Evolutionary conservation across 2,113 vertebrate species (phyloP), one percentile per base, ranked within the genome.

Genomic region (Chlamydotis undulata): DNA sequence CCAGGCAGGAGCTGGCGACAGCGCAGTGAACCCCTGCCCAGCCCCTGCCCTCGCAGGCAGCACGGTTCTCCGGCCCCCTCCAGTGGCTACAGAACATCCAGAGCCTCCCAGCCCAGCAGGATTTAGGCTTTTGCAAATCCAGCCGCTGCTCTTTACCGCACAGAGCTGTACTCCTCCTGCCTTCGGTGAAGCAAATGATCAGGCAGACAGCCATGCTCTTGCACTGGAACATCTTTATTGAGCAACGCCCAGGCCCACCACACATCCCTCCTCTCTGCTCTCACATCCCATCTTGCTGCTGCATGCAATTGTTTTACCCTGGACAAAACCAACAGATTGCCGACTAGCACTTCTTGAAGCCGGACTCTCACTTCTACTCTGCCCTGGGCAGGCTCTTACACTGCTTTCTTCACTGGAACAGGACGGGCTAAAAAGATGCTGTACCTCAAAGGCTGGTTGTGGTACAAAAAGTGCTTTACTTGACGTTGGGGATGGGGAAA

Each of bases 11-110:
- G 49, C 3, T 28, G 68, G 37, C 65, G 24, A 3, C 2, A 39
- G 65, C 6, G 52, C 71, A 65, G 39, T 9, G 35, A 41, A 35
- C 8, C 52, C 11, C 26, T 24, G 69, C 26, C 50, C 70, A 6
- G 68, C 3, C 89, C 50, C 64, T 29, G 76, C 28, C 52, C 25
- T 24, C 1, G 23, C 61, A 76, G 59, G 49, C 78, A 94, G 55
- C 79, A 18, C 23, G 47, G 94, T 88, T 91, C 94, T 94, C 88
- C 86, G 33, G 92, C 96, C 92, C 96, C 96, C 94, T 96, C 96
- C 94, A 93, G 96, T 31, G 96, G 95, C 83, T 83, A 16, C 41
- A 63, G 22, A n/a, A 13, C 53, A 50, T 1, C 10, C 4, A 14
- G 49, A n/a, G 53, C 60, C 41, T 33, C 67, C 4, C 3, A 63